A percentile compares a stretch with the other conserved stretches of the same genome.
Evolutionary conservation across 1,140 invertebrate genomes (phyloP).

Genomic region (Cydia amplana): DNA sequence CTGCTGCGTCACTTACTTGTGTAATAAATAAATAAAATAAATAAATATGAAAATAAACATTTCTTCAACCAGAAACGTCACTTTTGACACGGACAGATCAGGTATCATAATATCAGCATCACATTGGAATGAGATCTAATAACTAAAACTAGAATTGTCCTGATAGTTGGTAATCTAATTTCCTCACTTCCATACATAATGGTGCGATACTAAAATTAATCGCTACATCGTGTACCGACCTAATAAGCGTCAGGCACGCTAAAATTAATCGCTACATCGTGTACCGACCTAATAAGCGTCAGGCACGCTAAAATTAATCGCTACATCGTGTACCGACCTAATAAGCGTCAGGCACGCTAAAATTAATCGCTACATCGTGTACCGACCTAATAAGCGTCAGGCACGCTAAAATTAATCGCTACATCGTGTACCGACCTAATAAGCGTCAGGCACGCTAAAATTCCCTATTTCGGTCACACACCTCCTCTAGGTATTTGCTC

Average conservation of each 20-base stretch:
- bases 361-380: background rate
- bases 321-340: background rate
- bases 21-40: too few species aligned
- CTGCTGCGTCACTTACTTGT: too few species aligned
- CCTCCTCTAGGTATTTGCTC: background rate
- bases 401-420: slow-evolving; percentile 1
- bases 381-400: background rate
- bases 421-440: background rate
- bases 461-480: slow-evolving; percentile 10
- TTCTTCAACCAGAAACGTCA: too few species aligned
- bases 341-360: background rate
- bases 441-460: background rate
- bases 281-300: background rate
- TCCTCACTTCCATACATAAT: background rate
- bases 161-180: background rate
- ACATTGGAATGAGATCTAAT: too few species aligned
- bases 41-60: too few species aligned
- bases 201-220: background rate
- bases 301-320: background rate
- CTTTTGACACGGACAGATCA: too few species aligned
- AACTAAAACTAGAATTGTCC: too few species aligned
- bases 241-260: background rate
- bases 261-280: background rate
- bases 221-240: background rate
- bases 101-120: too few species aligned